Evolutionary conservation across 2,888 invertebrate genomes (phyloP), one percentile per base, ranked within the genome.

Genomic region (Pheosia tremula): DNA sequence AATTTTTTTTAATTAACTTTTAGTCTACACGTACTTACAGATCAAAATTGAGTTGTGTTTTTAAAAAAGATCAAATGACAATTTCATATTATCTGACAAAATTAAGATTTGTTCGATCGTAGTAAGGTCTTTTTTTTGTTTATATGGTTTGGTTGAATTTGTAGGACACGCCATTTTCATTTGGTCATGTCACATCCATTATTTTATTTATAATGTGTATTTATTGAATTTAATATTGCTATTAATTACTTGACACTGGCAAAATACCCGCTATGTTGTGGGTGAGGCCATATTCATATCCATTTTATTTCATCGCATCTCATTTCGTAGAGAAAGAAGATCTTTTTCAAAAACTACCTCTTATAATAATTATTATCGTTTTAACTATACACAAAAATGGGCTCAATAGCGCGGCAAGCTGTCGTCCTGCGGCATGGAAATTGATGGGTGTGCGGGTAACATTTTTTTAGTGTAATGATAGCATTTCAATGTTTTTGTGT

Each of bases 401-500:
- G 50, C 50, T 24, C 24, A 49, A n/a, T 49, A 24, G 24, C 11
- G 11, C 24, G 52, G 36, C 1, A 52, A 37, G 53, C 37, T 36
- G 37, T 1, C 4, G 37, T 37, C 10, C 37, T 0, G 11, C 9
- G 53, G 53, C 53, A 4, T 37, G 9, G 53, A 53, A 37, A 10
- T 37, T 11, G 53, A 53, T 53, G 36, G 53, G 53, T 53, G 53
- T 11, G 53, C 50, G 8, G 43, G 9, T 43, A 43, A 43, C 9
- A 36, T 36, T 52, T 7, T 36, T 52, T 7, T 52, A n/a, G 11
- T 11, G 4, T 24, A 24, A 24, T 24, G 6, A 47, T 47, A 3
- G 58, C 61, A 69, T 59, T 7, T 55, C 56, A 49, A 36, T 36
- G 5, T 50, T 50, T 50, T 50, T 50, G 50, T 50, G 50, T 50